Base-by-base conservation (phyloP, 2,113 vertebrate genomes). In the Kryptolebias marmoratus region DNA sequence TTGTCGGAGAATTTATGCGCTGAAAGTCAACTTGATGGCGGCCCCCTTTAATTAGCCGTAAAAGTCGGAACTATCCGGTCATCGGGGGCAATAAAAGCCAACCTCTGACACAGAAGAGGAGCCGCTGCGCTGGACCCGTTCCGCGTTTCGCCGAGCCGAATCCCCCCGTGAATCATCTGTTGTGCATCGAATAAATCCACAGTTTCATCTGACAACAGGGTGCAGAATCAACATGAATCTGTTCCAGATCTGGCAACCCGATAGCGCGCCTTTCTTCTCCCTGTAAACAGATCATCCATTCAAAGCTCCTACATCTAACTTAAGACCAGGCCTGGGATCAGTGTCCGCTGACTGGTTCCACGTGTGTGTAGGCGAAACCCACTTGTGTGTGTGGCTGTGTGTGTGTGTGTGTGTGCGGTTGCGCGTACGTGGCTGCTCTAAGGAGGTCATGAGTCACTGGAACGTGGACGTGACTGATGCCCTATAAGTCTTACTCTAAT, bases 271-370 rank as follows among this genome's bases (percentile, higher is more conserved):
- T 89, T 88, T 91, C 85, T 90, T 91, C 86, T 84, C 76, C 87
- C 86, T 77, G 87, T 91, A 89, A 93, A 92, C 92, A 93, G 89
- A 91, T 91, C 87, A 85, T 91, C 84, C 77, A 85, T 90, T 92
- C 87, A 90, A 90, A 90, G 87, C 85, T 77, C 87, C 79, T 73
- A 69, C 82, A 50, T 91, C 86, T 90, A 74, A 84, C 82, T 91
- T 87, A 88, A 90, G 85, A 83, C 88, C 86, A 62, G 22, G 75
- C 56, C 65, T 45, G 7, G 77, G 75, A 83, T 86, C 86, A 64
- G 81, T 86, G 88, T 88, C 81, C 79, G 36, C 80, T 91, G 90
- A 92, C 88, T 91, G 86, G 81, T 91, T 91, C 90, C 91, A 93
- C 87, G 88, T 93, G 92, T 91, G 85, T 59, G 73, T 75, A 81